Conservation (phyloP, 2,888 invertebrate species). For the Girardia tigrina region DNA sequence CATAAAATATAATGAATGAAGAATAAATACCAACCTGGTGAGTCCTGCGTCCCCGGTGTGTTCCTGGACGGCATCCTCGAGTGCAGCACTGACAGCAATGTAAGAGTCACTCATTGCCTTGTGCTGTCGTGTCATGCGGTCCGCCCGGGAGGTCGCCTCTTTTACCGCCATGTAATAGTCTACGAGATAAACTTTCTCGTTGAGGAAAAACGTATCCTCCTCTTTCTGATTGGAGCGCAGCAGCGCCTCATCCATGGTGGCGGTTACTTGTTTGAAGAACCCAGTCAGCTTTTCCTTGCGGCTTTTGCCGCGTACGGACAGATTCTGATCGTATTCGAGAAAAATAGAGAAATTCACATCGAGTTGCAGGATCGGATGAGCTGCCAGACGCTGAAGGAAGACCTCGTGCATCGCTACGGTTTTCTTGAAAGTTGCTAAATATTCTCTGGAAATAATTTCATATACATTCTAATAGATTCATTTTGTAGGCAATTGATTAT, state of each 20-base stretch:
- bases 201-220: conserved; percentile 95
- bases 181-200: conserved; percentile 79
- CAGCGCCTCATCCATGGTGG: conserved; percentile 83
- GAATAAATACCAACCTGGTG: not conserved
- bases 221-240: conserved; percentile 87
- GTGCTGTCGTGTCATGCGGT: conserved; percentile 80
- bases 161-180: conserved; percentile 86
- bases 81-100: conserved; percentile 73
- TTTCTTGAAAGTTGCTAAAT: conserved; percentile 96
- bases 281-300: conserved; percentile 65
- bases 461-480: too few species aligned
- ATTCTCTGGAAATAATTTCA: too few species aligned
- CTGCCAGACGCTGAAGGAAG: conserved; percentile 81
- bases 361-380: conserved; percentile 76
- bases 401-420: conserved; percentile 99
- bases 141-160: conserved; percentile 75
- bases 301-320: conserved; percentile 59
- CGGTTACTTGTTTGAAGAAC: conserved; percentile 64
- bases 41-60: not conserved
- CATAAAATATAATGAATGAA: too few species aligned
- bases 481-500: conserved; percentile 40
- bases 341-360: conserved; percentile 90
- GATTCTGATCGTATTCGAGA: conserved; percentile 77
- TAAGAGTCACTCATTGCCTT: conserved; percentile 87
- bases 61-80: not conserved